Evolutionary conservation across 2,797 vertebrate species (phyloP), one percentile per base, ranked within the genome.

Genomic region (Todus mexicanus): DNA sequence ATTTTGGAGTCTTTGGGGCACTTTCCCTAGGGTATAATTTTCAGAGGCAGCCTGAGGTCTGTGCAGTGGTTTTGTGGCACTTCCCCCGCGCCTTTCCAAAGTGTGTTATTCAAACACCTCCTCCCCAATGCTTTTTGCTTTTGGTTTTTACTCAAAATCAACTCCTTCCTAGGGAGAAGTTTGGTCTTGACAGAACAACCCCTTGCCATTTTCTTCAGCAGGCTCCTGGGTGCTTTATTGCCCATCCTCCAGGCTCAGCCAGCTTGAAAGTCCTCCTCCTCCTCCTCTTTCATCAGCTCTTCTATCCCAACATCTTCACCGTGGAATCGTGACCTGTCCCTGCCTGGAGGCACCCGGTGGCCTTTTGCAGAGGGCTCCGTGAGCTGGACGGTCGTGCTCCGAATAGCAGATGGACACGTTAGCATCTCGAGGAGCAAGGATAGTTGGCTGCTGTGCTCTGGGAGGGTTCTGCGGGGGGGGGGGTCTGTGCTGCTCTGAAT

Each of bases 401-500:
- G 68, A 75, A 86, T 89, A 16, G 87, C 87, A 86, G 65, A 47
- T 37, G 35, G 35, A 29, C 73, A 47, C 21, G 3, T 25, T 9
- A 31, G 53, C 68, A 25, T 57, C 86, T 78, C 42, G 5, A 35
- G 61, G 64, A 94, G 93, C 81, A 51, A 90, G 65, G 87, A 56
- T 94, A 85, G 93, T 84, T 89, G 92, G 27, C 88, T 92, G 57
- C 84, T 66, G 9, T 26, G 68, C 89, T 96, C 22, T 4, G 66
- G 71, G 35, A 66, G 57, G 80, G 79, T 29, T 69, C n/a, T 16
- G 51, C n/a, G 51, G 29, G 26, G 7, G 48, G 26, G 50, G 45
- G 74, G 47, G 15, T 68, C 82, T 69, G 70, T 29, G 37, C 76
- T 73, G 54, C 88, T 72, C 93, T 64, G 27, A 68, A 50, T 91